Conservation (phyloP, 2,888 invertebrate genomes). For the Caenorhabditis panamensis region DNA sequence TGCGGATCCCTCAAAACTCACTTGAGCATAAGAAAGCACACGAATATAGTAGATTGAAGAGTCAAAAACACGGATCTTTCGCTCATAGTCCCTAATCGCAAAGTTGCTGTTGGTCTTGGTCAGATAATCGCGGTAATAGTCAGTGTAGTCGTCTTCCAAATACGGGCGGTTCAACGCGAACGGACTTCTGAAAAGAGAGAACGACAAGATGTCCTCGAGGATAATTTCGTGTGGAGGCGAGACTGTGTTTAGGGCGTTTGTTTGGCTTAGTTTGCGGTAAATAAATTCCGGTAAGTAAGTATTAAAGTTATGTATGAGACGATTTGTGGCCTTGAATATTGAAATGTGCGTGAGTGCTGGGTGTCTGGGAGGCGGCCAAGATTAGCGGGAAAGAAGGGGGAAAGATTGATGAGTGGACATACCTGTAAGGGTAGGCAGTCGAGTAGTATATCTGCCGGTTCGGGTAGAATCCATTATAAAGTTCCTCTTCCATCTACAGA, state of each 20-base stretch:
- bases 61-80: slow-evolving; percentile 45
- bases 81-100: slow-evolving; percentile 60
- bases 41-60: slow-evolving; percentile 58
- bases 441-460: slow-evolving; percentile 54
- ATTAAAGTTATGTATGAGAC: slow-evolving; percentile 23
- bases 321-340: slow-evolving; percentile 41
- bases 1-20: too few species aligned
- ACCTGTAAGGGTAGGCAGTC: slow-evolving; percentile 57
- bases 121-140: slow-evolving; percentile 60
- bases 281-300: slow-evolving; percentile 16
- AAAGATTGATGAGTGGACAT: slow-evolving; percentile 29
- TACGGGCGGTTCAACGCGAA: slow-evolving; percentile 59
- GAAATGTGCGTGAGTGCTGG: slow-evolving; percentile 26
- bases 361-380: slow-evolving; percentile 21
- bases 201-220: slow-evolving; percentile 52
- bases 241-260: slow-evolving; percentile 4
- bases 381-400: too few species aligned
- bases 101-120: slow-evolving; percentile 57
- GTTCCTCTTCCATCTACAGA: slow-evolving; percentile 58
- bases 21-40: slow-evolving; percentile 62
- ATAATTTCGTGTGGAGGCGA: slow-evolving; percentile 35
- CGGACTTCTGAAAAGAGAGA: slow-evolving; percentile 58
- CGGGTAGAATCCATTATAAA: slow-evolving; percentile 60
- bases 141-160: slow-evolving; percentile 59
- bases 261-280: slow-evolving; percentile 32